phyloP scores from a whole-genome alignment of 2,888 invertebrate genomes.

The Oasisia sp. region DNA sequence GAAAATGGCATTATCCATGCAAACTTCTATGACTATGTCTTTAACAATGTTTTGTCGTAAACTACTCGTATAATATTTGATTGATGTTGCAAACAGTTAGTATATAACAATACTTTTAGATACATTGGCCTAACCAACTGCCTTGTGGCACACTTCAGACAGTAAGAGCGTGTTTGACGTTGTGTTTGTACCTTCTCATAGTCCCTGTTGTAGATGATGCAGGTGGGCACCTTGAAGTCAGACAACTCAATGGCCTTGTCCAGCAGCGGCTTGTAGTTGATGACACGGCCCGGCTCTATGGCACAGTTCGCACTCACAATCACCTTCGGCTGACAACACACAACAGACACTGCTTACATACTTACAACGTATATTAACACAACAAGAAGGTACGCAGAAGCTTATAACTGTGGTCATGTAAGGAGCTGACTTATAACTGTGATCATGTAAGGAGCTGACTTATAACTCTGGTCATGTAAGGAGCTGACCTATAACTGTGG shows the following conservation, averaged over 20 bases:
- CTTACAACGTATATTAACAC: not conserved
- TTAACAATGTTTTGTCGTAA: too few relatives aligned
- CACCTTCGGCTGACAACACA: constrained; percentile 79
- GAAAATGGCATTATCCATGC: too few relatives aligned
- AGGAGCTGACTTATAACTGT: not conserved
- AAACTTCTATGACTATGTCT: too few relatives aligned
- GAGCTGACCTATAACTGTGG: too few relatives aligned
- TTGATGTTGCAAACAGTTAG: too few relatives aligned
- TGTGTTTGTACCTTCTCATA: constrained; percentile 35
- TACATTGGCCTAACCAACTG: too few relatives aligned
- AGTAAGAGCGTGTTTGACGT: too few relatives aligned
- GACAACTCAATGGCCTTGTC: constrained; percentile 81
- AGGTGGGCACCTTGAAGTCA: constrained; percentile 79
- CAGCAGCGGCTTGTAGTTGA: constrained; percentile 84
- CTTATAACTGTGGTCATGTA: not conserved
- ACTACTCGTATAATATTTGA: too few relatives aligned
- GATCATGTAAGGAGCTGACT: too few relatives aligned
- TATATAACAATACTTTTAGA: too few relatives aligned
- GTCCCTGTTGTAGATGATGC: constrained; percentile 81
- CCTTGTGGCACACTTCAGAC: too few relatives aligned
- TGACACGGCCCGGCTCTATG: constrained; percentile 85
- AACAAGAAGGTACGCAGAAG: not conserved
- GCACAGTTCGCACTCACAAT: constrained; percentile 92
- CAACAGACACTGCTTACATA: not conserved
- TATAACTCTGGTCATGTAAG: too few relatives aligned